Conservation (phyloP, 2,888 invertebrate genomes). For the Psococerastis gibbosa region DNA sequence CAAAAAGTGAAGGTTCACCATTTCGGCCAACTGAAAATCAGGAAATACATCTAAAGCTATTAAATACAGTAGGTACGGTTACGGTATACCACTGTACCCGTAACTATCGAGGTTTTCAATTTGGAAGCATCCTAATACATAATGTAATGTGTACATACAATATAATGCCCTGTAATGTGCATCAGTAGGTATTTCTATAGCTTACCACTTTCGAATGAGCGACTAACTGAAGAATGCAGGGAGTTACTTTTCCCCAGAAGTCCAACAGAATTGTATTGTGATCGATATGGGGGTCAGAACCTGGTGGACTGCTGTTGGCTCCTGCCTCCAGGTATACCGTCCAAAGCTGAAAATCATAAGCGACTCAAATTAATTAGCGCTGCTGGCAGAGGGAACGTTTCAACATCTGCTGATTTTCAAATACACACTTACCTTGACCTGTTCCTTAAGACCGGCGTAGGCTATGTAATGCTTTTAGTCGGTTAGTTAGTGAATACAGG, state of each 20-base stretch:
- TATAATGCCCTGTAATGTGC: too few relatives aligned
- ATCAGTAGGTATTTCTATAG: too few relatives aligned
- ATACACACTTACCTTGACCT: too few relatives aligned
- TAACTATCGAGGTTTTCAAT: not conserved
- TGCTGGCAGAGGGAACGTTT: too few relatives aligned
- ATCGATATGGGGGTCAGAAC: constrained; percentile 48
- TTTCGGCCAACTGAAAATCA: constrained; percentile 69
- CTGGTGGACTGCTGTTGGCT: constrained; percentile 43
- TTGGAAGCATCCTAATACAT: not conserved
- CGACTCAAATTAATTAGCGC: constrained; percentile 1
- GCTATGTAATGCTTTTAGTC: too few relatives aligned
- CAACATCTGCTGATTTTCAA: too few relatives aligned
- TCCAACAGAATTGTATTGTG: constrained; percentile 75
- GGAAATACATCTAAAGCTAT: not conserved
- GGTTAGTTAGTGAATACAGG: too few relatives aligned
- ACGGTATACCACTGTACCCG: not conserved
- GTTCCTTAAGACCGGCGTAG: too few relatives aligned
- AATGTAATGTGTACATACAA: not conserved
- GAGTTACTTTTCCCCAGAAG: constrained; percentile 98
- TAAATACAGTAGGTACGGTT: not conserved
- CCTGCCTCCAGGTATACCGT: constrained; percentile 92
- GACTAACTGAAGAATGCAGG: constrained; percentile 80
- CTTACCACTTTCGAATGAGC: constrained; percentile 77
- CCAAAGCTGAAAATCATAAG: constrained; percentile 70
- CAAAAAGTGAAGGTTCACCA: constrained; percentile 92